These are phyloP conservation scores for Cecidostiba fungosa DNA, from an alignment of 2,888 invertebrate genomes.

Conservation along the genomic window DNA sequence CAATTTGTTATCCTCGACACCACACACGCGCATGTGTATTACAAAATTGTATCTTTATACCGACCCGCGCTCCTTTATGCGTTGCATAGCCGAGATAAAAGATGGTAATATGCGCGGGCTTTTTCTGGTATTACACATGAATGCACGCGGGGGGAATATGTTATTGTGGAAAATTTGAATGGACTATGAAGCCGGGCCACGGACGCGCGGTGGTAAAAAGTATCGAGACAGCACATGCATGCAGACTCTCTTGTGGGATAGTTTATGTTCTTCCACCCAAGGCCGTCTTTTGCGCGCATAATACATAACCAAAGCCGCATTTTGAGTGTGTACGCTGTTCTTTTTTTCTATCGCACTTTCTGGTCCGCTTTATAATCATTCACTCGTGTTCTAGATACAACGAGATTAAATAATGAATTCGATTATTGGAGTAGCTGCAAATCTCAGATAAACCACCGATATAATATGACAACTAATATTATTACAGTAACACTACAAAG, in stretches of 20 bases:
- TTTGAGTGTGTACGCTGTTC: neutral
- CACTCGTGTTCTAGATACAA: neutral
- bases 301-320: neutral
- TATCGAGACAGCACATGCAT: neutral
- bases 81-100: neutral
- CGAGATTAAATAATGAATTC: neutral
- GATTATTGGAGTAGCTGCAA: too few relatives aligned
- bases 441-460: too few relatives aligned
- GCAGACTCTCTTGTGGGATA: neutral
- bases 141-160: neutral
- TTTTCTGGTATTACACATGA: neutral
- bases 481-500: too few relatives aligned
- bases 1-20: neutral
- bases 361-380: neutral
- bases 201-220: neutral
- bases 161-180: slow-evolving; percentile 51
- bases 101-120: neutral
- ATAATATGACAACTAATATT: too few relatives aligned
- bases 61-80: neutral
- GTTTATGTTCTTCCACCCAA: slow-evolving; percentile 47
- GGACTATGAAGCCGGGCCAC: neutral
- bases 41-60: slow-evolving; percentile 12
- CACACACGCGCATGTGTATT: neutral
- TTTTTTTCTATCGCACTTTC: slow-evolving; percentile 8
- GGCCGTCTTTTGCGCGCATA: slow-evolving; percentile 28